Base-by-base conservation (phyloP, 2,888 invertebrate genomes). In the Abrostola triplasia region DNA sequence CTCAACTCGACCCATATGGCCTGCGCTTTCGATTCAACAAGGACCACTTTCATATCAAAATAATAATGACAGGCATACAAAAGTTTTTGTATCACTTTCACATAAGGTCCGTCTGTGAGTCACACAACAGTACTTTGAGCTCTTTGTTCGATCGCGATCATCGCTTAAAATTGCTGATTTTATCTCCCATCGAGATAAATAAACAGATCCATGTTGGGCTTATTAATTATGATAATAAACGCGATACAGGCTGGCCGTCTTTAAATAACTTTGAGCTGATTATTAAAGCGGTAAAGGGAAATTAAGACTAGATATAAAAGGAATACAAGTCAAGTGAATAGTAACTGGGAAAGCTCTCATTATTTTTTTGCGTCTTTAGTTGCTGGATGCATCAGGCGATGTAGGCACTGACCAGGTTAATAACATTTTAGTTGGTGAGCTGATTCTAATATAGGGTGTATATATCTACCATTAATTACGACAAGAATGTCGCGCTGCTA, bases 1-100 rank as follows among this genome's bases (percentile, higher is more conserved):
- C 24, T 48, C 55, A 42, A 60, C 44, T 37, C 24, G 69, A 64
- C 64, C 74, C 58, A 37, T 53, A 59, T 24, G 40, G 24, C 36
- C 47, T 42, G 50, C 47, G 48, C 12, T 70, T 48, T 55, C 48
- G 10, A 13, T 42, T 41, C 12, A 40, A 80, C 77, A 80, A 80
- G 70, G 77, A 64, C 37, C 47, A 68, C 73, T 58, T 80, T 78
- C 67, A 74, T 63, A 59, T 65, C 54, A 64, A 65, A 77, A 67
- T 76, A 68, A 69, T 77, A 40, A 69, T 74, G 69, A 47, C 69
- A 69, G 57, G 56, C 37, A 61, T 67, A 54, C 73, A 72, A 65
- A 64, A 56, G 42, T 75, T 76, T 64, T 64, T 71, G 76, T 70
- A 75, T 69, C 67, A 78, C 82, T 84, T 83, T 83, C 81, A 65